Evolutionary conservation across 2,113 vertebrate genomes (phyloP).

Genomic region (Todiramphus saurophagus): DNA sequence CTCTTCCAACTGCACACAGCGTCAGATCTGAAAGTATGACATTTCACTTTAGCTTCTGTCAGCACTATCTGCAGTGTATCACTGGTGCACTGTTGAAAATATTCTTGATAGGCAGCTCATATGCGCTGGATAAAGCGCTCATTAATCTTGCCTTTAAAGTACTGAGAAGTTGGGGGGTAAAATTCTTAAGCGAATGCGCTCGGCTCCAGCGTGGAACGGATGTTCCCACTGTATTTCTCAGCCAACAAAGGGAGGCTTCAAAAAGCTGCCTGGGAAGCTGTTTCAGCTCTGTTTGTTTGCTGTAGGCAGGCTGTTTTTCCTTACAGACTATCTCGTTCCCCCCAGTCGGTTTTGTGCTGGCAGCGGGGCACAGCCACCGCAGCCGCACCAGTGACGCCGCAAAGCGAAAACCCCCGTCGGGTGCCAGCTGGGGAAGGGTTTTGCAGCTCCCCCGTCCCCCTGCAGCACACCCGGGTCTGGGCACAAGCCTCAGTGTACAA

Average conservation of each 20-base stretch:
- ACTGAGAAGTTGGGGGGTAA: conserved; percentile 15
- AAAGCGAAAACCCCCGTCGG: not conserved
- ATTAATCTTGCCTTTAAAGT: conserved; percentile 61
- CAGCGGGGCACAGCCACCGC: not conserved
- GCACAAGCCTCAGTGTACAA: not conserved
- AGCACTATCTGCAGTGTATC: conserved; percentile 55
- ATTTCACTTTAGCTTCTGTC: conserved; percentile 75
- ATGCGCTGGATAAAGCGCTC: conserved; percentile 38
- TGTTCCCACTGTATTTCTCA: not conserved
- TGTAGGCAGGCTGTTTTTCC: rapidly evolving
- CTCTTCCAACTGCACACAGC: conserved; percentile 46
- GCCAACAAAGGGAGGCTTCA: not conserved
- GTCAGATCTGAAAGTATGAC: conserved; percentile 63
- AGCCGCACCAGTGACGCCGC: rapidly evolving
- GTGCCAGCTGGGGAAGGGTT: not conserved
- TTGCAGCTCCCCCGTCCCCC: not conserved
- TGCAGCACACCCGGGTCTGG: not conserved
- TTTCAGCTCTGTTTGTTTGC: not conserved
- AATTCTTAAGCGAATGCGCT: not conserved
- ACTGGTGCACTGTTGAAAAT: conserved; percentile 20
- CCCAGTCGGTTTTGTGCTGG: rapidly evolving
- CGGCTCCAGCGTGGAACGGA: not conserved
- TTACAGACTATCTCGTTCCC: not conserved
- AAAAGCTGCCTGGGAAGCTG: not conserved
- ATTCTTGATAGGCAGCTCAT: conserved; percentile 63